Evolutionary conservation across 1,140 invertebrate species (phyloP), one percentile per base, ranked within the genome.

Genomic region (Calycopis cecrops): DNA sequence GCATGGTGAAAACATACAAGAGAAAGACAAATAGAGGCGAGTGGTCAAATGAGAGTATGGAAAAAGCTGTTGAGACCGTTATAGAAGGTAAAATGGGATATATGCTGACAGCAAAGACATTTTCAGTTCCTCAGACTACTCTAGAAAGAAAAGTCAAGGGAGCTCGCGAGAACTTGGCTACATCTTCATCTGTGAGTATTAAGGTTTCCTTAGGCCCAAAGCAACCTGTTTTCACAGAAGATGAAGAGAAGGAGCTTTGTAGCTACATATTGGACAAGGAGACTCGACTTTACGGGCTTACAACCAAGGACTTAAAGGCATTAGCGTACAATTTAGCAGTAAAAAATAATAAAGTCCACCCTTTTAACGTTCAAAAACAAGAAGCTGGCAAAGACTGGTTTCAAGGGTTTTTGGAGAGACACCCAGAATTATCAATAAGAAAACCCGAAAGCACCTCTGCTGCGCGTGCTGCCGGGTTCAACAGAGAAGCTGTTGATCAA

Each of bases 341-440:
- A n/a, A 48, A 55, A 55, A 55, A 55, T 55, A 48, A 48, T 48
- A 55, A 55, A 48, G 1, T 10, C 1, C 53, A 55, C 48, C 34
- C 17, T 11, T 55, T 55, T 21, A 48, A 48, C 9, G 16, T 2
- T 48, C 9, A 21, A 21, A 55, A 37, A 48, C 4, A 66, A 54
- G 51, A 69, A 44, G 65, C 69, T 50, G 67, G 64, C 48, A 58
- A 57, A 60, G 69, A 65, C 61, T 76, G 72, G 65, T 16, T 74
- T 16, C 35, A 47, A 14, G 33, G 50, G 4, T 87, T 82, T 62
- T 48, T 79, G 42, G 71, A 66, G 44, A 48, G 76, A 49, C 52
- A 86, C 65, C 67, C 60, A 12, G 58, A 63, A 48, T 48, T 87
- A 9, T 61, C 55, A 47, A 49, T 73, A n/a, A 52, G 69, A 37